Evolutionary conservation across 2,888 invertebrate genomes (phyloP).

Genomic region (Acanthosepion lycidas): DNA sequence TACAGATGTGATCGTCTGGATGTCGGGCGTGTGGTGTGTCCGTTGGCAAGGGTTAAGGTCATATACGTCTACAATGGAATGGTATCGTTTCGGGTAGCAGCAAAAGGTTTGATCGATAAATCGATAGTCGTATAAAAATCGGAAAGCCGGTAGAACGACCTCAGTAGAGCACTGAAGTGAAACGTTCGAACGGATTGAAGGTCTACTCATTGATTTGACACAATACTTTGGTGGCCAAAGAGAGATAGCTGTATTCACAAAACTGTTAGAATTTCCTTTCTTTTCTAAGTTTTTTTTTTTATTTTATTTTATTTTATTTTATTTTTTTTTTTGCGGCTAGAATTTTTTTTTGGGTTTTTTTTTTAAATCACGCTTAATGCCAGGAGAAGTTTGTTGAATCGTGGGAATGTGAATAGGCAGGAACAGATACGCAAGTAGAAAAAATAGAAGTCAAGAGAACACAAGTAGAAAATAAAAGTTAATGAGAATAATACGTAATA

Average conservation of each 20-base stretch:
- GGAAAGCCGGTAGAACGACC: neutral
- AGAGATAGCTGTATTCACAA: neutral
- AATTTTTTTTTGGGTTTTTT: too few species aligned
- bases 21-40: neutral
- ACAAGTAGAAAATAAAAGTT: too few species aligned
- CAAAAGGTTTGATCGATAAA: neutral
- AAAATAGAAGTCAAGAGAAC: too few species aligned
- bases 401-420: too few species aligned
- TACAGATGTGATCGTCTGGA: neutral
- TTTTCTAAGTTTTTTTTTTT: too few species aligned
- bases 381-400: too few species aligned
- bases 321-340: too few species aligned
- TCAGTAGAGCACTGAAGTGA: neutral
- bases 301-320: too few species aligned
- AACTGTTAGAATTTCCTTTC: neutral
- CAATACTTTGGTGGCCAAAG: neutral
- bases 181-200: neutral
- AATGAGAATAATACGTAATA: too few species aligned
- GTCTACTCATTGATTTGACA: neutral
- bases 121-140: neutral
- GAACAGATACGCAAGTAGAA: too few species aligned
- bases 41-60: neutral
- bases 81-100: neutral
- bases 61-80: neutral
- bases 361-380: too few species aligned